phyloP scores from a whole-genome alignment of 2,113 vertebrate genomes.

The Scalopus aquaticus region DNA sequence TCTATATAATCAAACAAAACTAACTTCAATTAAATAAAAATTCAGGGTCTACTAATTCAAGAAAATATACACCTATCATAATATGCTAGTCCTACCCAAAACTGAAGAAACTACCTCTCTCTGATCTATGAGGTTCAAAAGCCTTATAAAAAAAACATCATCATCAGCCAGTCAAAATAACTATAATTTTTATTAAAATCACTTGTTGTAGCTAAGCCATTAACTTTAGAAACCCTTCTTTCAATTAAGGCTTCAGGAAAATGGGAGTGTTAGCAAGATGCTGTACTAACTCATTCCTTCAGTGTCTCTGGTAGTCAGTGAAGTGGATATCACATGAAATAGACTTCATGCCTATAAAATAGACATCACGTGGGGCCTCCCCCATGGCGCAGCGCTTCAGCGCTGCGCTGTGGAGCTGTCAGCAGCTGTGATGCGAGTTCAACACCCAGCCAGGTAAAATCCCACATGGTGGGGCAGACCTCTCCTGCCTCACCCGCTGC shows the following conservation, averaged over 20 bases:
- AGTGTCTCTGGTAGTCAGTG: not conserved
- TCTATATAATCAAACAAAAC: slow-evolving; percentile 43
- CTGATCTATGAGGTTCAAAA: not conserved
- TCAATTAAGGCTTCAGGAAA: slow-evolving; percentile 15
- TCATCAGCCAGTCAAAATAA: slow-evolving; percentile 18
- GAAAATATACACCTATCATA: not conserved
- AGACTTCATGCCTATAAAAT: not conserved
- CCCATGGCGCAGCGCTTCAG: too few relatives aligned
- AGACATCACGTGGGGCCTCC: not conserved
- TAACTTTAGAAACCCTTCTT: slow-evolving; percentile 19
- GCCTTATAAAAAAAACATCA: not conserved
- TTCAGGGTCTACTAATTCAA: not conserved
- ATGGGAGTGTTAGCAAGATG: not conserved
- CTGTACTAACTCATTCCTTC: not conserved
- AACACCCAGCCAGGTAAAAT: too few relatives aligned
- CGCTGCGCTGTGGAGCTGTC: too few relatives aligned
- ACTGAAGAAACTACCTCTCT: slow-evolving; percentile 5
- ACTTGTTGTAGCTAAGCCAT: not conserved
- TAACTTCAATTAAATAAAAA: slow-evolving; percentile 30
- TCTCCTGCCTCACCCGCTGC: too few relatives aligned
- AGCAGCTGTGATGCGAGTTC: too few relatives aligned
- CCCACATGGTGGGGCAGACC: too few relatives aligned
- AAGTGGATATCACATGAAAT: not conserved
- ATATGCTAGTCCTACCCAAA: not conserved
- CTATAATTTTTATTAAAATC: slow-evolving; percentile 29